Conservation (phyloP, 2,113 vertebrate genomes). For the Rousettus leschenaultii region DNA sequence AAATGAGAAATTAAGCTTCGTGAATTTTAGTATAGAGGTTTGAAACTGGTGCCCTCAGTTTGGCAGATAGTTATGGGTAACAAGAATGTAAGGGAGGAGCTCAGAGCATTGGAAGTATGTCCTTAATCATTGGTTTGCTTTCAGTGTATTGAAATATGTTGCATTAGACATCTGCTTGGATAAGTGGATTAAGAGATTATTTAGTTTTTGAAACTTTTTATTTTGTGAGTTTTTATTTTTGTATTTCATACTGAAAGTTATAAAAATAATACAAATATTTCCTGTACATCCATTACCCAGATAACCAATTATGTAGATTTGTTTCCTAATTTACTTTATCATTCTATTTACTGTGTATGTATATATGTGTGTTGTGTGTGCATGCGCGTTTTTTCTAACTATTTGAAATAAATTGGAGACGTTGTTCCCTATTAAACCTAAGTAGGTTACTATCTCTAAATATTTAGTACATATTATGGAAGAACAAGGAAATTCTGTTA, state of each 20-base stretch:
- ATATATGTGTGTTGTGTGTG: not conserved
- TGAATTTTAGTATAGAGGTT: not conserved
- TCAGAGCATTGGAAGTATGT: not conserved
- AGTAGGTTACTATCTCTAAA: not conserved
- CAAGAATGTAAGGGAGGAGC: rapidly evolving
- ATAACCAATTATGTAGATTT: not conserved
- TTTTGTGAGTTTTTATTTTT: not conserved
- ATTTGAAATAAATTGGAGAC: not conserved
- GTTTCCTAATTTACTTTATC: not conserved
- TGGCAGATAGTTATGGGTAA: not conserved
- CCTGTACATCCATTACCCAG: not conserved
- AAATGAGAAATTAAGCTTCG: not conserved
- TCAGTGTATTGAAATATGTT: not conserved
- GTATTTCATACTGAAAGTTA: not conserved
- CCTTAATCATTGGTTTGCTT: not conserved
- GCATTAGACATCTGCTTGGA: not conserved
- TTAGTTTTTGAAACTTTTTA: not conserved
- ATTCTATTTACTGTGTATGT: not conserved
- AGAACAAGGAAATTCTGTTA: not conserved
- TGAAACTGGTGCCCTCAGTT: not conserved
- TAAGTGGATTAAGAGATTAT: not conserved
- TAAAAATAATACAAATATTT: not conserved
- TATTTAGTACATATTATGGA: not conserved
- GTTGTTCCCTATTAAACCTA: not conserved
- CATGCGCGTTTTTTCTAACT: not conserved